Percentiles rank a stretch among this genome's conserved stretches.
These are phyloP conservation scores for Solenodon paradoxus DNA, from an alignment of 2,113 vertebrate genomes.

Conservation along the genomic window DNA sequence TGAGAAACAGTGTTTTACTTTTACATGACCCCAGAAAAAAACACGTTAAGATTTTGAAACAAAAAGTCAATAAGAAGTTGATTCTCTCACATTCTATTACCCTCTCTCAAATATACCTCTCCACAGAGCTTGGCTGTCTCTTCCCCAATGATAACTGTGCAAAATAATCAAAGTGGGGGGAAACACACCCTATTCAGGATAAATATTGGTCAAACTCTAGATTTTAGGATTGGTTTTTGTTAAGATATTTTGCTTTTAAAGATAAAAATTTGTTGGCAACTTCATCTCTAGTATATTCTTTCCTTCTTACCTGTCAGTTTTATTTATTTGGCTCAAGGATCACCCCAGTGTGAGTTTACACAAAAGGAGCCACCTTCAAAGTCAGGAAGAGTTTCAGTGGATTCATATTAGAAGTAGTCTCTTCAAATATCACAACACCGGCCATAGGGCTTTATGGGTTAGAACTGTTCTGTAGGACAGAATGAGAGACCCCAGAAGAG, in stretches of 20 bases:
- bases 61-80: conserved; percentile 10
- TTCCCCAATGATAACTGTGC: neutral
- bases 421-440: neutral
- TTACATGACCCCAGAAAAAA: neutral
- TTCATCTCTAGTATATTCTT: neutral
- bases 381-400: neutral
- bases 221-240: neutral
- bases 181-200: neutral
- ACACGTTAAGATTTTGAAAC: neutral
- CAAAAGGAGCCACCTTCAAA: neutral
- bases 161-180: neutral
- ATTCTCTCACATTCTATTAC: neutral
- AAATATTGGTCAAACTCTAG: neutral
- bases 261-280: neutral
- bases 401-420: neutral
- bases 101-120: neutral
- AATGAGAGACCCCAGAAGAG: neutral
- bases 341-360: neutral
- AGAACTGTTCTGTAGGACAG: neutral
- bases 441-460: neutral
- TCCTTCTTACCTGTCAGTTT: neutral
- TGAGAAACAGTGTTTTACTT: neutral
- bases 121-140: neutral
- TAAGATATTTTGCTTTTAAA: conserved; percentile 1
- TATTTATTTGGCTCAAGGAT: neutral